phyloP scores from a whole-genome alignment of 1,140 invertebrate species.

The Thalassaphorura encarpata region DNA sequence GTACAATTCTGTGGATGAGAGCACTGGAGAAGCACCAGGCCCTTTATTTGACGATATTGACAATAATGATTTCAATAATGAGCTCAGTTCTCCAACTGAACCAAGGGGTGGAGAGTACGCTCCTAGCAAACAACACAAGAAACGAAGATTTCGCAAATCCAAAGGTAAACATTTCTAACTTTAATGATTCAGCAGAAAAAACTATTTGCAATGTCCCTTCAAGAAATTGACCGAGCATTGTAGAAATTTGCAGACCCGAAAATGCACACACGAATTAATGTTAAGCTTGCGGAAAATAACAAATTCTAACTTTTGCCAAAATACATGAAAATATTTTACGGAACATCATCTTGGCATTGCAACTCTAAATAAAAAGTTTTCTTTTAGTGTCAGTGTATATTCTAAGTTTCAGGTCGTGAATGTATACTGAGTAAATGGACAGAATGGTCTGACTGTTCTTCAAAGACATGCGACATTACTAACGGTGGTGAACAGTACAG shows the following conservation, averaged over 20 bases:
- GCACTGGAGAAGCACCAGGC: background rate
- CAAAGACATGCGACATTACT: constrained; percentile 42
- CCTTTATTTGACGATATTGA: background rate
- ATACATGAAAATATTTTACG: too few relatives aligned
- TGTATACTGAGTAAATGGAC: constrained; percentile 40
- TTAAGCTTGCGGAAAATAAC: too few relatives aligned
- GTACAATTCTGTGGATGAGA: background rate
- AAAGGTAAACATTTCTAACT: background rate
- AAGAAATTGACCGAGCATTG: too few relatives aligned
- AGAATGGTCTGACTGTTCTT: constrained; percentile 42
- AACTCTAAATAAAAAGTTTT: too few relatives aligned
- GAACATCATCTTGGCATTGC: too few relatives aligned
- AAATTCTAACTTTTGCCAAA: too few relatives aligned
- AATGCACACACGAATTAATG: too few relatives aligned
- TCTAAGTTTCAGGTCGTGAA: too few relatives aligned
- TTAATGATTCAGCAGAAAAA: too few relatives aligned
- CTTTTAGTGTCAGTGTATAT: too few relatives aligned
- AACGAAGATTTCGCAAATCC: background rate
- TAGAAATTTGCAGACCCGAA: too few relatives aligned
- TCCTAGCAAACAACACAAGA: background rate
- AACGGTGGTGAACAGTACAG: constrained; percentile 40
- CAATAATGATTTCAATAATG: background rate
- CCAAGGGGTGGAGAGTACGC: background rate
- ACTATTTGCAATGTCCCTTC: too few relatives aligned
- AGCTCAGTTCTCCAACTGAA: background rate